phyloP scores from a whole-genome alignment of 2,113 vertebrate genomes.

The Rhynchomys soricoides region DNA sequence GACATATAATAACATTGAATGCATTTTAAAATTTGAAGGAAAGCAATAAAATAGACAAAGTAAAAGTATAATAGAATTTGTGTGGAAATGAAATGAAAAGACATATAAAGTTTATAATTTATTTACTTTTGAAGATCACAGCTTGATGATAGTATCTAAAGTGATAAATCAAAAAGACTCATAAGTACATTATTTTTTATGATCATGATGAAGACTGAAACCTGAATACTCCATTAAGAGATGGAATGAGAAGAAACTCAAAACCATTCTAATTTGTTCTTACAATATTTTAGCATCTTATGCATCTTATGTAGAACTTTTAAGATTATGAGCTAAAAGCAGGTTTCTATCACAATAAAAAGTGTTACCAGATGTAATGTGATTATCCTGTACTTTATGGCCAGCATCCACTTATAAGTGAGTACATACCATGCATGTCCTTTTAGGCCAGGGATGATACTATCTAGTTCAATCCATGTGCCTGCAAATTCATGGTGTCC shows the following conservation, averaged over 20 bases:
- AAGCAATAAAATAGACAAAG: slow-evolving; percentile 18
- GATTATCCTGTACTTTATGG: no score
- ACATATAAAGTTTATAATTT: background rate
- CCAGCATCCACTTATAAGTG: no score
- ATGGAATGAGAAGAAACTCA: background rate
- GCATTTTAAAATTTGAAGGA: background rate
- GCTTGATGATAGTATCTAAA: background rate
- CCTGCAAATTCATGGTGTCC: no score
- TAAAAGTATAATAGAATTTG: slow-evolving; percentile 16
- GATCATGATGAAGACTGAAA: background rate
- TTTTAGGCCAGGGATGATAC: no score
- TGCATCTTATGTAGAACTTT: background rate
- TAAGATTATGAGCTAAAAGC: background rate
- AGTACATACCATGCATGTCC: no score
- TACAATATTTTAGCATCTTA: background rate
- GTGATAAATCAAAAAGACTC: background rate
- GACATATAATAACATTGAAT: background rate
- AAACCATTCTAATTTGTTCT: background rate
- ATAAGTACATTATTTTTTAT: background rate
- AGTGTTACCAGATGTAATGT: background rate
- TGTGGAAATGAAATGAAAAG: background rate
- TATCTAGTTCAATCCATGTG: no score
- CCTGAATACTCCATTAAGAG: background rate
- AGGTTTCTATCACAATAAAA: background rate
- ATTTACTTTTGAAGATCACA: background rate